phyloP scores from a whole-genome alignment of 2,888 invertebrate genomes.

The Leptura quadrifasciata region DNA sequence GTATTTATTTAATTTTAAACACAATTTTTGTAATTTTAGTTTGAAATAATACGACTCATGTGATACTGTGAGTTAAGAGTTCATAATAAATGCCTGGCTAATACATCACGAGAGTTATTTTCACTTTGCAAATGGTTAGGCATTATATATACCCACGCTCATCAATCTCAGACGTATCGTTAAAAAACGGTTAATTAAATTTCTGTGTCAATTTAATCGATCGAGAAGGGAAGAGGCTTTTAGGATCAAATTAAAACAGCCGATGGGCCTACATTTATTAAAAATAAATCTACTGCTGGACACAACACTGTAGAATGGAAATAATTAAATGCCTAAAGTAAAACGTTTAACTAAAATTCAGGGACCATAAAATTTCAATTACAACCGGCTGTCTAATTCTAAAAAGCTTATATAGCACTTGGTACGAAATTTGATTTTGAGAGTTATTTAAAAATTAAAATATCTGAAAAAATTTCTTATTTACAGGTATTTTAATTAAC shows the following conservation, averaged over 20 bases:
- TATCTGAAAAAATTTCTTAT: too few species aligned
- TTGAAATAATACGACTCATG: not conserved
- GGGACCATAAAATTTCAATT: not conserved
- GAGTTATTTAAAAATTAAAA: not conserved
- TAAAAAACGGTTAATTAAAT: slow-evolving; percentile 21
- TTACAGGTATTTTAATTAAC: too few species aligned
- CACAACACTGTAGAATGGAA: not conserved
- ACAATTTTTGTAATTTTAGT: not conserved
- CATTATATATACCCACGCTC: slow-evolving; percentile 10
- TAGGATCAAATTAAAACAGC: not conserved
- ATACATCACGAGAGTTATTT: slow-evolving; percentile 11
- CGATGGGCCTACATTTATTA: not conserved
- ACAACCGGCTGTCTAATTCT: not conserved
- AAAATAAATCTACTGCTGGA: not conserved
- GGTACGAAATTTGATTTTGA: not conserved
- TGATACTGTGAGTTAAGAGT: slow-evolving; percentile 1
- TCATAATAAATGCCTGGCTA: not conserved
- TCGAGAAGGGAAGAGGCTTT: slow-evolving; percentile 2
- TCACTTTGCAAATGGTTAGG: slow-evolving; percentile 8
- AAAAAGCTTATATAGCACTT: not conserved
- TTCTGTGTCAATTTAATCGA: slow-evolving; percentile 14
- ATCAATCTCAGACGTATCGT: slow-evolving; percentile 24
- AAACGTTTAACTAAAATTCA: not conserved
- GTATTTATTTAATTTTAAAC: too few species aligned
- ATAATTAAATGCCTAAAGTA: not conserved